Evolutionary conservation across 2,888 invertebrate genomes (phyloP).

Genomic region (Nomada hirtipes): DNA sequence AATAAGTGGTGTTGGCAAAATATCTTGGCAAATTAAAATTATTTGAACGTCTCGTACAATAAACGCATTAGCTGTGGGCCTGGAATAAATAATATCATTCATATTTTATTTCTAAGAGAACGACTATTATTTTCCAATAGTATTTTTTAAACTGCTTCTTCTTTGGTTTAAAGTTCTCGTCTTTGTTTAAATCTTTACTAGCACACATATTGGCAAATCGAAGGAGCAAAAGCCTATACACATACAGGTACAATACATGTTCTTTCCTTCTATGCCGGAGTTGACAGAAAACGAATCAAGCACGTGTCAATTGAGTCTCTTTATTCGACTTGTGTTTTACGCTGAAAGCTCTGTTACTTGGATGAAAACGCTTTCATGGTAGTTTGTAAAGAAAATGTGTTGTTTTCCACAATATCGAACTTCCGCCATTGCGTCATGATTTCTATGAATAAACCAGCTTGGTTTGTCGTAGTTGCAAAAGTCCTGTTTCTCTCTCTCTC

Average conservation of each 20-base stretch:
- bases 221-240: too few relatives aligned
- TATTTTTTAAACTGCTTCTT: too few relatives aligned
- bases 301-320: not conserved
- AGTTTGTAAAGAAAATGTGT: not conserved
- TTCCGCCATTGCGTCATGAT: not conserved
- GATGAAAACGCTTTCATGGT: not conserved
- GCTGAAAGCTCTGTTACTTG: not conserved
- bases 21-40: too few relatives aligned
- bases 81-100: too few relatives aligned
- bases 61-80: too few relatives aligned
- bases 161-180: not conserved
- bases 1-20: too few relatives aligned
- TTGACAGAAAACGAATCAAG: slow-evolving; percentile 1
- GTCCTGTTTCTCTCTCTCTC: not conserved
- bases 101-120: too few relatives aligned
- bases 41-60: too few relatives aligned
- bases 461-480: slow-evolving; percentile 5
- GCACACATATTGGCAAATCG: too few relatives aligned
- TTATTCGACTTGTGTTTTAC: not conserved
- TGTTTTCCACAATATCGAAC: slow-evolving; percentile 12
- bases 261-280: not conserved
- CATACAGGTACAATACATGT: not conserved
- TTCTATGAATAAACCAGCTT: slow-evolving; percentile 4
- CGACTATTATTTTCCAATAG: too few relatives aligned
- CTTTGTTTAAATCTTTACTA: too few relatives aligned